phyloP scores from a whole-genome alignment of 2,797 vertebrate genomes.

The Parauchenoglanis punctatus region DNA sequence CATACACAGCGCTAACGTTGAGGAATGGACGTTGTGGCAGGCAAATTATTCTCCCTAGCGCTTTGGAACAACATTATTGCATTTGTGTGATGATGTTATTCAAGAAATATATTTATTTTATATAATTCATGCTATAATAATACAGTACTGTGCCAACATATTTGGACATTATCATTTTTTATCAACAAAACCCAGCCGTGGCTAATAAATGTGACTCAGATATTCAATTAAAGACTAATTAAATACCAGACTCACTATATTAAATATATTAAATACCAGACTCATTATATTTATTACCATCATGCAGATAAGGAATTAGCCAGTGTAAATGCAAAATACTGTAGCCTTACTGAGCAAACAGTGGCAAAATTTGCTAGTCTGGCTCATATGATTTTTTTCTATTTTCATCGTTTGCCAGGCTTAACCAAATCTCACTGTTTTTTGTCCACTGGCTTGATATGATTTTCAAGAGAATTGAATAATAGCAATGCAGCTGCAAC shows the following conservation, averaged over 20 bases:
- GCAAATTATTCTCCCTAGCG: neutral
- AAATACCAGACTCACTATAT: neutral
- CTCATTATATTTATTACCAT: neutral
- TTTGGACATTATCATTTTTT: neutral
- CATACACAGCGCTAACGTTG: neutral
- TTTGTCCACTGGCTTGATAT: constrained; percentile 1
- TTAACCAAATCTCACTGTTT: neutral
- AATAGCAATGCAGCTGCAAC: neutral
- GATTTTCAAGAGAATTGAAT: neutral
- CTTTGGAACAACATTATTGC: neutral
- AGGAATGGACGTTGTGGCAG: neutral
- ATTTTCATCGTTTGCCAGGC: neutral
- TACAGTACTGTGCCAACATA: neutral
- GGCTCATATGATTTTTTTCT: neutral
- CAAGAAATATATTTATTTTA: neutral
- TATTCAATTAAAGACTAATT: neutral
- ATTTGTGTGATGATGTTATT: neutral
- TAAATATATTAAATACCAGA: neutral
- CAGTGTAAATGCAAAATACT: neutral
- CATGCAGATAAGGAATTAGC: neutral
- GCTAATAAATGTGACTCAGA: neutral
- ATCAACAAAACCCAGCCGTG: neutral
- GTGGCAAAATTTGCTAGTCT: neutral
- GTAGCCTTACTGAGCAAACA: neutral
- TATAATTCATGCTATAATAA: neutral